Conservation (phyloP, 2,888 invertebrate genomes). For the Brachypalpus laphriformis region DNA sequence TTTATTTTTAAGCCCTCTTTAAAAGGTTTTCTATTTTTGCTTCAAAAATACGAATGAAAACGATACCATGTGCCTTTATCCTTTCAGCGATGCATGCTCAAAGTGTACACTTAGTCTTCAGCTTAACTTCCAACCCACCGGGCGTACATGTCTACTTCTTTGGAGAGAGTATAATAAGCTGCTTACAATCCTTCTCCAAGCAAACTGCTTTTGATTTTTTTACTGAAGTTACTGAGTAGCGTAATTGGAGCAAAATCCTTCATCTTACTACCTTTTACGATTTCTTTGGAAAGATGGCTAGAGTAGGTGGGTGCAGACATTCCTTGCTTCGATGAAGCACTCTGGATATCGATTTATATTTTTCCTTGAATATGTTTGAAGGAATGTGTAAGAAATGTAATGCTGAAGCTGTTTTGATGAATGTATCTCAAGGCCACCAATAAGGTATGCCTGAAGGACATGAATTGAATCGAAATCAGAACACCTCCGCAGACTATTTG, state of each 20-base stretch:
- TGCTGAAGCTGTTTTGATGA: no score
- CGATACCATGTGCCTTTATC: neutral
- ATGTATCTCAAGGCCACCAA: no score
- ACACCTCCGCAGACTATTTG: neutral
- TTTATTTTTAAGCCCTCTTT: neutral
- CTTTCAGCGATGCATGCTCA: neutral
- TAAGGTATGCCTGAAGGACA: no score
- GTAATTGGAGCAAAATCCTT: neutral
- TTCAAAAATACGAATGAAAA: neutral
- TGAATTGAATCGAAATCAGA: no score
- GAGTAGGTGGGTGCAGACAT: no score
- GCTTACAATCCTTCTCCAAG: neutral
- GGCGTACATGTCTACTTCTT: neutral
- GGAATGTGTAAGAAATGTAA: no score
- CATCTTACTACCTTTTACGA: neutral
- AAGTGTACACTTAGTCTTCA: neutral
- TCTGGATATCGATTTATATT: neutral
- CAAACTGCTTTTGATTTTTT: neutral
- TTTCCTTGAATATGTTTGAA: neutral
- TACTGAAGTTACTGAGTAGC: neutral
- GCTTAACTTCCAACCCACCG: neutral
- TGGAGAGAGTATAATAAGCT: neutral
- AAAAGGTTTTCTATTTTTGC: neutral
- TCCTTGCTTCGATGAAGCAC: neutral
- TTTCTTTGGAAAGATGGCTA: neutral